Evolutionary conservation across 2,113 vertebrate species (phyloP).

Genomic region (Lontra canadensis): DNA sequence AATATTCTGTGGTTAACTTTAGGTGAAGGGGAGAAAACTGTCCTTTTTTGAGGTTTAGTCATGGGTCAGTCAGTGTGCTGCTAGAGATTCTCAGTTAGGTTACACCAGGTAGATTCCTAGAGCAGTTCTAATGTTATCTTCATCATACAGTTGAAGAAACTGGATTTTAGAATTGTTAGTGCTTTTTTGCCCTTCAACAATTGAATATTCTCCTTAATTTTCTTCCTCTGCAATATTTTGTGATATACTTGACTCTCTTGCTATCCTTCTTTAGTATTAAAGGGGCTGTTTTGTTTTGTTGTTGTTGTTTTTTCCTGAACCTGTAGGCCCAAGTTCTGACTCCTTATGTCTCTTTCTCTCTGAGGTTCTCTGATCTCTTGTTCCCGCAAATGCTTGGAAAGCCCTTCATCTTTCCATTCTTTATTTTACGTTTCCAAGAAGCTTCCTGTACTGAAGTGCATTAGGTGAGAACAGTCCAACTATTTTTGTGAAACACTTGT

Average conservation of each 20-base stretch:
- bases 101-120: not conserved
- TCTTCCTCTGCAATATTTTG: not conserved
- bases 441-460: not conserved
- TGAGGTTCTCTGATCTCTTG: not conserved
- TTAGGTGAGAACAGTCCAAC: constrained; percentile 46
- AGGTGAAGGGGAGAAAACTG: not conserved
- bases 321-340: not conserved
- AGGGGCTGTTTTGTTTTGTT: not conserved
- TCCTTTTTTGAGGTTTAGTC: not conserved
- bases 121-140: not conserved
- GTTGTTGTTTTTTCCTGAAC: not conserved
- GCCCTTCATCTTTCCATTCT: not conserved
- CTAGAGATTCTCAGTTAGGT: not conserved
- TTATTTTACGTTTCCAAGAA: constrained; percentile 49
- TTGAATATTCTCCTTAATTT: not conserved
- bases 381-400: constrained; percentile 36
- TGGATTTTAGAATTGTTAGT: not conserved
- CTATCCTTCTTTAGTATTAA: not conserved
- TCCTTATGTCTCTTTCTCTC: not conserved
- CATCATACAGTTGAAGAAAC: not conserved
- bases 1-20: constrained; percentile 21
- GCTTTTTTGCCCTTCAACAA: not conserved
- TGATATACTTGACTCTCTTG: not conserved
- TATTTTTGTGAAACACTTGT: constrained; percentile 9
- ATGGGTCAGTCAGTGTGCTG: not conserved